These are phyloP conservation scores for Bujurquina vittata DNA, from an alignment of 2,113 vertebrate genomes.

Conservation along the genomic window DNA sequence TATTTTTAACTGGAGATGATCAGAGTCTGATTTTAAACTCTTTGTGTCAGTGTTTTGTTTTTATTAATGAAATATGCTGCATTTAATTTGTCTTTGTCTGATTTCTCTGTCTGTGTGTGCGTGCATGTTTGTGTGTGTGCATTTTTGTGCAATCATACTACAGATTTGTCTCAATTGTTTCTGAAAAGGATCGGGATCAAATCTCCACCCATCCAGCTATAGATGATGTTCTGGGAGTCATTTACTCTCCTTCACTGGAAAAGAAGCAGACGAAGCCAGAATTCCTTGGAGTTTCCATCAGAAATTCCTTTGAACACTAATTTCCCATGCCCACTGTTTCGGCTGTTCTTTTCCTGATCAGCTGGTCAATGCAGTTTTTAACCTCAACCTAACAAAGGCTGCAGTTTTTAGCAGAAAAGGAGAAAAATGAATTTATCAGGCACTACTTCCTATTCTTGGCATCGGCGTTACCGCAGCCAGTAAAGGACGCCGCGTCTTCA, in stretches of 20 bases:
- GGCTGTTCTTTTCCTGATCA: no score
- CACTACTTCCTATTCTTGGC: neutral
- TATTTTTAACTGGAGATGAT: conserved; percentile 40
- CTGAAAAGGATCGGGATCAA: conserved; percentile 2
- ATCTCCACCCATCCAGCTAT: neutral
- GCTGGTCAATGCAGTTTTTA: no score
- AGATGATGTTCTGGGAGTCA: neutral
- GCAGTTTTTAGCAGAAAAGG: neutral
- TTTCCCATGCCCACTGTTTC: no score
- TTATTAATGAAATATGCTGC: conserved; percentile 8
- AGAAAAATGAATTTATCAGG: neutral
- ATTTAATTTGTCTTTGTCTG: conserved; percentile 18
- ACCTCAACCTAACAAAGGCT: neutral
- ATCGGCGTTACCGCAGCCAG: neutral
- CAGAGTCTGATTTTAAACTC: conserved; percentile 47
- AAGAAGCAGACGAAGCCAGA: neutral
- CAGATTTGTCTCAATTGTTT: neutral
- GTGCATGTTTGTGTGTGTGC: neutral
- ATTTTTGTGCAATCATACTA: conserved; percentile 38
- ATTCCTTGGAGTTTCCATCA: neutral
- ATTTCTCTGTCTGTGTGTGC: neutral
- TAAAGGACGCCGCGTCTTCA: neutral
- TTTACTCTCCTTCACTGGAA: neutral
- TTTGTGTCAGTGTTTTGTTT: conserved; percentile 1
- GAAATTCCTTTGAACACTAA: no score